phyloP scores from a whole-genome alignment of 2,113 vertebrate species.

The Bujurquina vittata region DNA sequence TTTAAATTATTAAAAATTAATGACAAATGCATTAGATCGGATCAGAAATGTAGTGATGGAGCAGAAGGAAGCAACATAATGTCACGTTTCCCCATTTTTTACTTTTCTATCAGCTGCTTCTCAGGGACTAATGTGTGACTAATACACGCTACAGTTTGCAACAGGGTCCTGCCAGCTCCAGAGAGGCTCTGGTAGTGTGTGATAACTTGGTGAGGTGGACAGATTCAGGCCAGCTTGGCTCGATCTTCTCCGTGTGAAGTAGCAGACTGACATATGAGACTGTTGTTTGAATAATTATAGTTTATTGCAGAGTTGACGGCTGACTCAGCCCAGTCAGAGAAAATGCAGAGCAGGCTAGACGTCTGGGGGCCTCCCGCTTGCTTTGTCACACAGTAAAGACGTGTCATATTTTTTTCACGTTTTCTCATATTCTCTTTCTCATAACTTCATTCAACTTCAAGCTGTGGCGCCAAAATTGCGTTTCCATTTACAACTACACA shows the following conservation, averaged over 20 bases:
- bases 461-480: background rate
- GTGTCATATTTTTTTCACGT: background rate
- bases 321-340: background rate
- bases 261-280: slow-evolving; percentile 39
- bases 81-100: background rate
- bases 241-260: background rate
- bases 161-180: background rate
- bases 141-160: background rate
- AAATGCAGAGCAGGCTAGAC: background rate
- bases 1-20: background rate
- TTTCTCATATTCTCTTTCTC: background rate
- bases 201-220: background rate
- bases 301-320: slow-evolving; percentile 25
- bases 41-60: background rate
- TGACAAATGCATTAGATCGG: background rate
- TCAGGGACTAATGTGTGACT: background rate
- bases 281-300: slow-evolving; percentile 55
- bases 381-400: background rate
- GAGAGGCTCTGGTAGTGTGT: background rate
- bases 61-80: background rate
- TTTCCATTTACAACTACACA: background rate
- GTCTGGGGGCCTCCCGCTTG: background rate
- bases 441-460: background rate
- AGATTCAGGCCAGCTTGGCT: slow-evolving; percentile 3
- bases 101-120: background rate